A percentile compares a stretch with the other conserved stretches of the same genome.
phyloP scores from a whole-genome alignment of 2,797 vertebrate genomes.

The Pachyuromys duprasi region DNA sequence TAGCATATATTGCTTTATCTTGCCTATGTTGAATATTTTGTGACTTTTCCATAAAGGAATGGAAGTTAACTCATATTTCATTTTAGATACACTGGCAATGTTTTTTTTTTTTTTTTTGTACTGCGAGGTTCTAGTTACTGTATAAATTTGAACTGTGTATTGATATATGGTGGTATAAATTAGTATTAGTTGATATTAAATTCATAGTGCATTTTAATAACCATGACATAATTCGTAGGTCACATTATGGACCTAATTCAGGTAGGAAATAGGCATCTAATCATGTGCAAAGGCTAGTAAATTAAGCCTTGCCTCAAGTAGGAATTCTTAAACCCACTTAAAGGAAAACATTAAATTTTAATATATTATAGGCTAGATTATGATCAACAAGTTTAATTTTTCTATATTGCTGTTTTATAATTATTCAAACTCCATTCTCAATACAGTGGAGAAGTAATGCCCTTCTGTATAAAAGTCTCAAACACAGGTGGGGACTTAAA shows the following conservation, averaged over 20 bases:
- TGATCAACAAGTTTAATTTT: neutral
- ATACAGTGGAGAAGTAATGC: neutral
- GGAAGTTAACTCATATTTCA: neutral
- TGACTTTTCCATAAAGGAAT: slow-evolving; percentile 11
- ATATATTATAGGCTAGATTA: neutral
- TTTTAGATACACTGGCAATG: slow-evolving; percentile 8
- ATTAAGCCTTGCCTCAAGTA: slow-evolving; percentile 1
- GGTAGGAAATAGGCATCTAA: neutral
- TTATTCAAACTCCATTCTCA: neutral
- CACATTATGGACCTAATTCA: neutral
- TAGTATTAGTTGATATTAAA: neutral
- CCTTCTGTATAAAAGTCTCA: neutral
- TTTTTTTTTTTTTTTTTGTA: neutral
- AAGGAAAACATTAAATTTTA: slow-evolving; percentile 19
- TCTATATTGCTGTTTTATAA: neutral
- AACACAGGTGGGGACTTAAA: neutral
- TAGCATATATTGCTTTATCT: neutral
- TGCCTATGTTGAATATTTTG: neutral
- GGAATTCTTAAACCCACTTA: slow-evolving; percentile 3
- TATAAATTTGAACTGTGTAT: neutral
- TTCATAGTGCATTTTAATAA: neutral
- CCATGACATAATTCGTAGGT: slow-evolving; percentile 7
- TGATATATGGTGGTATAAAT: neutral
- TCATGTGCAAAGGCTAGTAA: slow-evolving; percentile 26
- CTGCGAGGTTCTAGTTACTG: neutral